These are phyloP conservation scores for Ardeotis arabs DNA, from an alignment of 2,113 vertebrate genomes.

Conservation along the genomic window DNA sequence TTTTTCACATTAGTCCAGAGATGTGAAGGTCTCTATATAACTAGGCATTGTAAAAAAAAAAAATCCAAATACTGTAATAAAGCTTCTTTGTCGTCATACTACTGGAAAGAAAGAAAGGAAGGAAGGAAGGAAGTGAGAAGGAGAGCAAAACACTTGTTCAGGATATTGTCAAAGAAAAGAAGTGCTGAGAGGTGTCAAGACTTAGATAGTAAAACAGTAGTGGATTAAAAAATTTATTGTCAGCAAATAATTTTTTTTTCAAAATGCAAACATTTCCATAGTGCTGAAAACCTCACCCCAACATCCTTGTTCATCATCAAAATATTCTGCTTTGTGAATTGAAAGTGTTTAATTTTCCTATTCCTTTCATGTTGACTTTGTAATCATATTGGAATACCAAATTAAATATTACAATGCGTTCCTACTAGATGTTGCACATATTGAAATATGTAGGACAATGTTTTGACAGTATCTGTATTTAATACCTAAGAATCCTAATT, in stretches of 20 bases:
- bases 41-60: background rate
- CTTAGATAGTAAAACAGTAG: background rate
- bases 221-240: background rate
- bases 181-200: background rate
- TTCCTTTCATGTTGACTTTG: background rate
- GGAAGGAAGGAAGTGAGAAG: background rate
- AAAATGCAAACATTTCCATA: background rate
- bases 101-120: background rate
- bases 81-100: background rate
- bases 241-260: background rate
- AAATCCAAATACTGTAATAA: background rate
- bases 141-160: background rate
- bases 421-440: background rate
- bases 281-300: background rate
- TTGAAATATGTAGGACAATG: background rate
- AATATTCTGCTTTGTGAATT: background rate
- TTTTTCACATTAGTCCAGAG: background rate
- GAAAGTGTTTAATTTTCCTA: background rate
- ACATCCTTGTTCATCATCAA: background rate
- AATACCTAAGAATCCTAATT: background rate
- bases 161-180: background rate
- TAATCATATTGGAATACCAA: background rate
- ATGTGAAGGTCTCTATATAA: background rate
- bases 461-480: background rate
- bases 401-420: background rate